Evolutionary conservation across 2,113 vertebrate genomes (phyloP).

Genomic region (Cygnus atratus): DNA sequence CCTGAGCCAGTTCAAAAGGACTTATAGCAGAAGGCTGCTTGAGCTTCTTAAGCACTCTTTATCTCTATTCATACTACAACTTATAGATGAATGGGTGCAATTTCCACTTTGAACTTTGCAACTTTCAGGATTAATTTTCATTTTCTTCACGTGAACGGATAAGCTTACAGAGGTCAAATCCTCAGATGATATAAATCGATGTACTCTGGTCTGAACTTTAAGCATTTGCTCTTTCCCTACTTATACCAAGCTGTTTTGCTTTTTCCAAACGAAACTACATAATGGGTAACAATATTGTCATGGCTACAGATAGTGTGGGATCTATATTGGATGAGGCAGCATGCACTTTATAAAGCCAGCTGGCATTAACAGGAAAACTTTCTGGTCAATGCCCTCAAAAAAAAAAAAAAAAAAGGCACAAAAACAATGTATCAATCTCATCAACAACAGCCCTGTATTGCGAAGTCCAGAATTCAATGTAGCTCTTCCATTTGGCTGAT

Average conservation of each 20-base stretch:
- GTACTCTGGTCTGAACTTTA: not conserved
- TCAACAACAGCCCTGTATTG: not conserved
- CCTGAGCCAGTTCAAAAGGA: not conserved
- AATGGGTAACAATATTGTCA: conserved; percentile 7
- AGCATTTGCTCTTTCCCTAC: not conserved
- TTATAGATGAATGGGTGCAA: not conserved
- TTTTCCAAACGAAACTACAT: conserved; percentile 9
- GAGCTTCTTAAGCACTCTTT: not conserved
- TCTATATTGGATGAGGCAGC: conserved; percentile 30
- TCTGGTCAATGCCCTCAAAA: conserved; percentile 65
- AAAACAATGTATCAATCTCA: conserved; percentile 47
- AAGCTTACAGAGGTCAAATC: not conserved
- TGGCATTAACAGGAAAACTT: conserved; percentile 46
- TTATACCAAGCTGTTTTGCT: not conserved
- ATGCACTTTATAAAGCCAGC: conserved; percentile 43
- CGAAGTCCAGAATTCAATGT: conserved; percentile 26
- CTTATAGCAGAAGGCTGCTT: not conserved
- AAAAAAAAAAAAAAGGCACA: conserved; percentile 53
- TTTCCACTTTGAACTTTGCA: not conserved
- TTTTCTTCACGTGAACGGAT: not conserved
- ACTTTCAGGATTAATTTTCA: conserved; percentile 10
- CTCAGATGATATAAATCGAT: not conserved
- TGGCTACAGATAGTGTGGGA: not conserved
- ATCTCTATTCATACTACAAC: not conserved
- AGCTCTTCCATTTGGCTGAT: conserved; percentile 7